A percentile compares a stretch with the other conserved stretches of the same genome.
These are phyloP conservation scores for Antennarius striatus DNA, from an alignment of 2,113 vertebrate genomes.

Conservation along the genomic window DNA sequence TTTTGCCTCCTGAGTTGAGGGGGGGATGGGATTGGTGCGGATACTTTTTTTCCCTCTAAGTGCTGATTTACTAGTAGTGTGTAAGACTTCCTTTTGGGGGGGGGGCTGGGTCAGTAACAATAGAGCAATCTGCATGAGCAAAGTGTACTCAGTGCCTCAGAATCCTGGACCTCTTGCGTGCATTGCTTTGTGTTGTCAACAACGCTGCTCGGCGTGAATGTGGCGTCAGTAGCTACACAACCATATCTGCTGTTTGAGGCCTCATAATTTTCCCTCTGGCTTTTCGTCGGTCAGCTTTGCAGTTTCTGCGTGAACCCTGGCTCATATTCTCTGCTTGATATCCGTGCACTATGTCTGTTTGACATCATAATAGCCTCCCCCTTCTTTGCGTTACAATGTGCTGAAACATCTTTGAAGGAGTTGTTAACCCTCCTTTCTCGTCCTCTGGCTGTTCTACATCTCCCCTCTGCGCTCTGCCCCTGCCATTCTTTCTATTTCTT, in stretches of 20 bases:
- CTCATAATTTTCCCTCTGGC: constrained; percentile 32
- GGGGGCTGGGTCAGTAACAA: constrained; percentile 48
- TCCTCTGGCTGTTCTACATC: constrained; percentile 34
- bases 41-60: constrained; percentile 2
- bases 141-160: constrained; percentile 14
- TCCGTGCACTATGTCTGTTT: constrained; percentile 22
- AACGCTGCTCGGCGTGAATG: constrained; percentile 46
- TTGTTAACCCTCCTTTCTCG: constrained; percentile 29
- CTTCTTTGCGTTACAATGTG: constrained; percentile 52
- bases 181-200: constrained; percentile 44
- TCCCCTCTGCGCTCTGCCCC: constrained; percentile 10
- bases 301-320: constrained; percentile 18
- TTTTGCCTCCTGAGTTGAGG: constrained; percentile 19
- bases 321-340: constrained; percentile 57
- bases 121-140: constrained; percentile 49
- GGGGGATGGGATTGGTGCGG: not conserved
- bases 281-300: constrained; percentile 34
- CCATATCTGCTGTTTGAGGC: constrained; percentile 26
- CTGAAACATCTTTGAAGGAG: constrained; percentile 51
- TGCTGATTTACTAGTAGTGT: not conserved
- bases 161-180: constrained; percentile 13
- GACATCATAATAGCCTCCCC: constrained; percentile 35
- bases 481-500: constrained; percentile 33
- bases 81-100: constrained; percentile 27
- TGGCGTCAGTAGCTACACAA: constrained; percentile 7